Evolutionary conservation across 2,113 vertebrate genomes (phyloP), one percentile per base, ranked within the genome.

Genomic region (Sphaerodactylus townsendi): DNA sequence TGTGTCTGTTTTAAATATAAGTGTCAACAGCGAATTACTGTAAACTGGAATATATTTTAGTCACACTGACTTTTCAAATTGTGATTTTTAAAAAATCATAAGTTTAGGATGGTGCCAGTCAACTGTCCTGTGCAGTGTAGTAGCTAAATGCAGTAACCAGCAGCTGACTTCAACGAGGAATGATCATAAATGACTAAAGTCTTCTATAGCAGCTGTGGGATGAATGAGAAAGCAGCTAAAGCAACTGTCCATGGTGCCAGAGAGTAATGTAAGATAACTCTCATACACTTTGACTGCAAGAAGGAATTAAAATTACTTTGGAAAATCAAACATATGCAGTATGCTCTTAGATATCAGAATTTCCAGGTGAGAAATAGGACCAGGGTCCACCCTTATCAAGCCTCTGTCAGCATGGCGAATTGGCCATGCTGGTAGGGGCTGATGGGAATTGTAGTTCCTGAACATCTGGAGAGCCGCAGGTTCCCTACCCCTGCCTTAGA

Each of bases 171-270:
- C 56, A 35, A 65, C 69, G 59, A 83, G 62, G 70, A 83, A 77
- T 86, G 0, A 66, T 83, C 83, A 86, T 86, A 87, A 92, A 93
- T 94, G 91, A 90, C 90, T 93, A 94, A 89, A 88, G 33, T 30
- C 84, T 89, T 88, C 79, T 85, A 83, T 91, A 79, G 87, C 89
- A 89, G 85, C 89, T 85, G 75, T 59, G 77, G 68, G 77, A 81
- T 56, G 89, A 92, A 91, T 89, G 41, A 90, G 56, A 82, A 89
- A 70, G 87, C 86, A 74, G 28, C 41, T 69, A 85, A 80, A 90
- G 85, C 46, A 88, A 87, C 73, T 89, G 79, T 68, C 82, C 83
- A 85, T 81, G 81, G 65, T 79, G 76, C 65, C 89, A 87, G 71
- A 77, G 75, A 65, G 89, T 85, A 93, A 90, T 65, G 33, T n/a